Evolutionary conservation across 2,113 vertebrate genomes (phyloP), one percentile per base, ranked within the genome.

Genomic region (Ploceus nigricollis): DNA sequence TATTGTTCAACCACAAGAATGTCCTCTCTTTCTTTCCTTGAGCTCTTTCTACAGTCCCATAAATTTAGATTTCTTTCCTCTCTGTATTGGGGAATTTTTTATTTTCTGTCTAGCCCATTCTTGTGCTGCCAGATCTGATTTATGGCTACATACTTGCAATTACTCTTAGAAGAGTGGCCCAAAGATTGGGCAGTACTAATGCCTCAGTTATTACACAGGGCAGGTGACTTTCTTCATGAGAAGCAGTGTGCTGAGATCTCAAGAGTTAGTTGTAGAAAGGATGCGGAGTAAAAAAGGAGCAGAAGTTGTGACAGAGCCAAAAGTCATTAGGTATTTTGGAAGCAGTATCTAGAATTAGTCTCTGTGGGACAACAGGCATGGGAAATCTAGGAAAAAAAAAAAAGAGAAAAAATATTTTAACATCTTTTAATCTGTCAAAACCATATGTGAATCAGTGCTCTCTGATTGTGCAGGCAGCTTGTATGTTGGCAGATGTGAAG

Each of bases 21-120:
- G 42, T 82, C 28, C 50, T 69, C 37, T 50, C 24, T 87, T 19
- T 93, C 30, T 79, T 93, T 87, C 48, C 70, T 94, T 87, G 70
- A 65, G 70, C n/a, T 86, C 45, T 70, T 93, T 76, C 39, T 65
- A 21, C 22, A 50, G 39, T 72, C 51, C 50, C 40, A 51, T 82
- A 95, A 91, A 80, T 93, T 91, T 77, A 87, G 65, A 44, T 85
- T 93, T 57, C 66, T 91, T 93, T 88, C 10, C 64, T 66, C 7
- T 88, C 45, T 82, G 24, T 54, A 13, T 21, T 93, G 50, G 58
- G 53, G 30, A 82, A 1, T 31, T 53, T 92, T 83, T 73, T 24
- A 48, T 63, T 77, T 87, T 61, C 45, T 85, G 82, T 70, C 50
- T 69, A 76, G 21, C 27, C 47, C 15, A 6, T 88, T 91, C 37